Conservation (phyloP, 2,888 invertebrate genomes). For the Euzetes globulus region DNA sequence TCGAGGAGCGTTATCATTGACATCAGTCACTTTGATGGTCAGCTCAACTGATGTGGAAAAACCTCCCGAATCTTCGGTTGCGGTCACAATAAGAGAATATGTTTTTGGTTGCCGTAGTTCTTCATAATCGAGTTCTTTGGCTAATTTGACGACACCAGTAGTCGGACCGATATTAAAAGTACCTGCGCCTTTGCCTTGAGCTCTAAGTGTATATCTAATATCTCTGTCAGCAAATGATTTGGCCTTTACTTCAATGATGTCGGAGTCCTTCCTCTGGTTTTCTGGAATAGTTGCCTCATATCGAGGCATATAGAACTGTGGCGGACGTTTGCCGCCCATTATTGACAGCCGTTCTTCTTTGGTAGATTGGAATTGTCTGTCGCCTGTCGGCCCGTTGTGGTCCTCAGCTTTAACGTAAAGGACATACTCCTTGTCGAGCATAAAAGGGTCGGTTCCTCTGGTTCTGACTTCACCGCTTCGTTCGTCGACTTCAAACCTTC, state of each 20-base stretch:
- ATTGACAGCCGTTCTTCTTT: slow-evolving; percentile 85
- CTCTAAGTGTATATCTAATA: slow-evolving; percentile 89
- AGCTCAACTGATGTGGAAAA: slow-evolving; percentile 89
- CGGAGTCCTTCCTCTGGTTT: slow-evolving; percentile 91
- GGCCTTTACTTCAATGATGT: slow-evolving; percentile 92
- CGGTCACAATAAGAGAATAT: slow-evolving; percentile 81
- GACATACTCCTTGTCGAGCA: slow-evolving; percentile 92
- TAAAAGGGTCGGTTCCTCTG: slow-evolving; percentile 80
- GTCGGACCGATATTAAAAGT: slow-evolving; percentile 91
- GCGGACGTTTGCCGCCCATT: slow-evolving; percentile 92
- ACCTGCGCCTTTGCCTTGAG: slow-evolving; percentile 89
- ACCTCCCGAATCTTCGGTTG: slow-evolving; percentile 94
- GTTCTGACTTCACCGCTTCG: slow-evolving; percentile 85
- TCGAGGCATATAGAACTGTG: slow-evolving; percentile 91
- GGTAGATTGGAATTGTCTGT: slow-evolving; percentile 78
- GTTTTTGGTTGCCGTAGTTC: slow-evolving; percentile 87
- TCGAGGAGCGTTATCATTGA: slow-evolving; percentile 95
- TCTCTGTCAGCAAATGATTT: slow-evolving; percentile 94
- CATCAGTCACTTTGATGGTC: slow-evolving; percentile 87
- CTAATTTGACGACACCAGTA: slow-evolving; percentile 88
- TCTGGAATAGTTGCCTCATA: slow-evolving; percentile 94
- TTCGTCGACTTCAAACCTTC: slow-evolving; percentile 76
- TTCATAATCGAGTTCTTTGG: slow-evolving; percentile 93
- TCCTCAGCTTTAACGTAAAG: slow-evolving; percentile 93
- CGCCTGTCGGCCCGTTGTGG: slow-evolving; percentile 86